Percentiles rank a stretch among this genome's conserved stretches.
These are phyloP conservation scores for Glaucopsyche alexis DNA, from an alignment of 2,888 invertebrate genomes.

Conservation along the genomic window DNA sequence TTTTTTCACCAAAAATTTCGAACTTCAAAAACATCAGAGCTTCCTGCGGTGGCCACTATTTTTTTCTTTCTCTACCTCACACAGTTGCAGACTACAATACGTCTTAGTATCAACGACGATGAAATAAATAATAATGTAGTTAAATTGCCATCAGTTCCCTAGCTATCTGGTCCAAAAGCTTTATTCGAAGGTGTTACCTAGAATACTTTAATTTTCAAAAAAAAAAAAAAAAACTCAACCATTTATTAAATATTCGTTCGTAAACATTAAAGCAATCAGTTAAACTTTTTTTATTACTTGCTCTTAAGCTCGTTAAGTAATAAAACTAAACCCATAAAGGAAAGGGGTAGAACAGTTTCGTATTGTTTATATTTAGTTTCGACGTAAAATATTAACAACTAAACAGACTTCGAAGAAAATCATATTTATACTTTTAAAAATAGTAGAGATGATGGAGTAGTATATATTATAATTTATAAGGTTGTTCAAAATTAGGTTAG, in stretches of 20 bases:
- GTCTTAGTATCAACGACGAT: too few species aligned
- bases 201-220: neutral
- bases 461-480: too few species aligned
- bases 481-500: too few species aligned
- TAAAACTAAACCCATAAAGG: constrained; percentile 1
- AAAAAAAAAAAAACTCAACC: neutral
- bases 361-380: neutral
- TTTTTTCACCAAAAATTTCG: too few species aligned
- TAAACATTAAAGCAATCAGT: neutral
- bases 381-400: neutral
- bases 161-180: too few species aligned
- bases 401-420: neutral
- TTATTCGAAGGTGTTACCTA: neutral
- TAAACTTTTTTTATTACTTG: neutral
- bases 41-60: too few species aligned
- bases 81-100: too few species aligned
- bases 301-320: constrained; percentile 16
- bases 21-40: too few species aligned
- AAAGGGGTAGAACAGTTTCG: constrained; percentile 3
- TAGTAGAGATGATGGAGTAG: too few species aligned
- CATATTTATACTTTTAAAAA: neutral
- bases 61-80: too few species aligned
- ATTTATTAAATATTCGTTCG: neutral
- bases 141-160: too few species aligned
- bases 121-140: too few species aligned